Percentiles rank a stretch among this genome's conserved stretches.
Evolutionary conservation across 2,888 invertebrate genomes (phyloP).

Genomic region (Leucophora obtusa): DNA sequence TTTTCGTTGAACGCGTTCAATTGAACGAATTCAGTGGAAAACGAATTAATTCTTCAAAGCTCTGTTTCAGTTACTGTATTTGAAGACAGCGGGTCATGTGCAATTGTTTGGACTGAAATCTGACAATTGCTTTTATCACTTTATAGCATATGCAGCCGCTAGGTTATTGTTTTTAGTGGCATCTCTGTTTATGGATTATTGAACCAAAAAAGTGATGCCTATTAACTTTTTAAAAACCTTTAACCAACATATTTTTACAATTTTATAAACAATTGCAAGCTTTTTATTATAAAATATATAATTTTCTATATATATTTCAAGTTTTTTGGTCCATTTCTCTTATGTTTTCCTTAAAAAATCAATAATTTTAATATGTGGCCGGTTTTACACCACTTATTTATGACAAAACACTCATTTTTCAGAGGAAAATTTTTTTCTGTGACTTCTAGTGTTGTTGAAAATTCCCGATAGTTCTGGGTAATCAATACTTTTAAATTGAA

Average conservation of each 20-base stretch:
- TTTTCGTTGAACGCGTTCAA: no score
- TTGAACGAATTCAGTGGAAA: no score
- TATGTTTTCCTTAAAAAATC: constrained; percentile 27
- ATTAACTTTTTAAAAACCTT: background rate
- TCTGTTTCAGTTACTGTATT: no score
- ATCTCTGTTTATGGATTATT: constrained; percentile 31
- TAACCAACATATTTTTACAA: background rate
- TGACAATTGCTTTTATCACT: no score
- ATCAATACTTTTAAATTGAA: no score
- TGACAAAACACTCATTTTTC: constrained; percentile 44
- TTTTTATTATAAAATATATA: background rate
- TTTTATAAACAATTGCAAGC: background rate
- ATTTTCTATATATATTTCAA: background rate
- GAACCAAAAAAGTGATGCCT: constrained; percentile 39
- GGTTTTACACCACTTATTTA: constrained; percentile 35
- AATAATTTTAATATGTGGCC: constrained; percentile 51
- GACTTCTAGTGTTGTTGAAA: constrained; percentile 34
- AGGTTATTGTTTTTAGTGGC: constrained; percentile 7
- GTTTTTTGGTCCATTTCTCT: background rate
- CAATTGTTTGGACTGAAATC: no score
- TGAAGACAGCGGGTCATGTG: no score
- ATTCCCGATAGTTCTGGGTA: no score
- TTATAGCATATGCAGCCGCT: no score
- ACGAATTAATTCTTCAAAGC: no score
- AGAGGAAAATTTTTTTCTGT: constrained; percentile 38